Percentiles rank a stretch among this genome's conserved stretches.
Conservation (phyloP, 1,140 invertebrate species). For the Dolichoris vasculosae region DNA sequence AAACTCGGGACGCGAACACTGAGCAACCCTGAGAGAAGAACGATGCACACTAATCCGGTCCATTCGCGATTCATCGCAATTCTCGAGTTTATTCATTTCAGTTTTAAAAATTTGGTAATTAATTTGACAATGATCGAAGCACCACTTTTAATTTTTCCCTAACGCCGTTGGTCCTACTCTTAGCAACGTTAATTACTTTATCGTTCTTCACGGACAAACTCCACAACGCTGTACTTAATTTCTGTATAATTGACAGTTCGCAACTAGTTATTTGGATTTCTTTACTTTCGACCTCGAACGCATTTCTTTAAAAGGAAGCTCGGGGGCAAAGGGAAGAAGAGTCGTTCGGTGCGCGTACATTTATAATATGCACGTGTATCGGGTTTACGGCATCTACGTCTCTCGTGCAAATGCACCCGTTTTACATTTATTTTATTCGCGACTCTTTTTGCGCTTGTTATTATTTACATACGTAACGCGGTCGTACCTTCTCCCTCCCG, state of each 20-base stretch:
- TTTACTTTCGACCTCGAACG: not conserved
- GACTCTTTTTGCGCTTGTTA: slow-evolving; percentile 34
- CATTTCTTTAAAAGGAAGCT: not conserved
- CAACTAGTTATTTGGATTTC: not conserved
- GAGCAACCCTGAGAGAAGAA: no score
- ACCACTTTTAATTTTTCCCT: not conserved
- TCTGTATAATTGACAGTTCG: not conserved
- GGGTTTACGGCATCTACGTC: slow-evolving; percentile 3
- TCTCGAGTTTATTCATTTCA: not conserved
- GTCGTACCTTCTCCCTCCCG: not conserved
- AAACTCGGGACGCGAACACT: not conserved
- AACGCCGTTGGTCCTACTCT: not conserved
- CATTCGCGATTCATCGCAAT: not conserved
- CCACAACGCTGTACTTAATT: not conserved
- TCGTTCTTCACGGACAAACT: not conserved
- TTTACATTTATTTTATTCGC: slow-evolving; percentile 14
- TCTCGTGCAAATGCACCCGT: slow-evolving; percentile 1
- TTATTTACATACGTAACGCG: slow-evolving; percentile 47
- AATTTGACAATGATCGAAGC: not conserved
- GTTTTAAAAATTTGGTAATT: not conserved
- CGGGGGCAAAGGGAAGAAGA: not conserved
- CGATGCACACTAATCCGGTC: no score
- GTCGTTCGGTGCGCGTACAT: not conserved
- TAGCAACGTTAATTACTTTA: not conserved
- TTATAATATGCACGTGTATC: not conserved